Conservation (phyloP, 2,888 invertebrate species). For the Agrypnus murinus region DNA sequence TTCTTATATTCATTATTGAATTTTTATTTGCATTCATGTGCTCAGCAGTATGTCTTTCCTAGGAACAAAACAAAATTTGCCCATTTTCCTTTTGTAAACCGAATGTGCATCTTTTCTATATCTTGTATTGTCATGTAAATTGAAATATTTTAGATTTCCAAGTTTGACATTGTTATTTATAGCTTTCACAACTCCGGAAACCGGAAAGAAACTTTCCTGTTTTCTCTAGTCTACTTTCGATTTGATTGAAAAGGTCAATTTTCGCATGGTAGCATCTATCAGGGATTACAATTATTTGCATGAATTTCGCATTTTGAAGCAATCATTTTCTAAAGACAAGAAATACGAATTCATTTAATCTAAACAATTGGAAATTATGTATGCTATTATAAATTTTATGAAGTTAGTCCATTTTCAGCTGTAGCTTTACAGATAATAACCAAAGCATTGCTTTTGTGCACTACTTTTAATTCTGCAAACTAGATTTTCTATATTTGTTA, state of each 20-base stretch:
- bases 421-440: no score
- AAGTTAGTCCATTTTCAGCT: no score
- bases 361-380: no score
- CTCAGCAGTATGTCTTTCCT: constrained; percentile 13
- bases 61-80: constrained; percentile 30
- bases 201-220: constrained; percentile 30
- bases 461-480: no score
- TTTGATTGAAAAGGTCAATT: constrained; percentile 21
- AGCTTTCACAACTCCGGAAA: constrained; percentile 4
- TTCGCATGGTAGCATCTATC: no score
- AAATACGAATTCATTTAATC: no score
- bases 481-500: no score
- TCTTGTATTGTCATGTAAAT: constrained; percentile 32
- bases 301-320: no score
- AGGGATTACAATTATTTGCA: no score
- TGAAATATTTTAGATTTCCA: constrained; percentile 36
- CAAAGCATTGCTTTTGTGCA: no score
- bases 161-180: constrained; percentile 31
- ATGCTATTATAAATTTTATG: no score
- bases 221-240: constrained; percentile 4
- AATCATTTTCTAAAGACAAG: no score
- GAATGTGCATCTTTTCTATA: constrained; percentile 26
- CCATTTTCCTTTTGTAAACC: constrained; percentile 6
- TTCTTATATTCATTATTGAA: background rate
- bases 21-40: background rate